phyloP scores from a whole-genome alignment of 1,140 invertebrate species.

The Eueides isabella region DNA sequence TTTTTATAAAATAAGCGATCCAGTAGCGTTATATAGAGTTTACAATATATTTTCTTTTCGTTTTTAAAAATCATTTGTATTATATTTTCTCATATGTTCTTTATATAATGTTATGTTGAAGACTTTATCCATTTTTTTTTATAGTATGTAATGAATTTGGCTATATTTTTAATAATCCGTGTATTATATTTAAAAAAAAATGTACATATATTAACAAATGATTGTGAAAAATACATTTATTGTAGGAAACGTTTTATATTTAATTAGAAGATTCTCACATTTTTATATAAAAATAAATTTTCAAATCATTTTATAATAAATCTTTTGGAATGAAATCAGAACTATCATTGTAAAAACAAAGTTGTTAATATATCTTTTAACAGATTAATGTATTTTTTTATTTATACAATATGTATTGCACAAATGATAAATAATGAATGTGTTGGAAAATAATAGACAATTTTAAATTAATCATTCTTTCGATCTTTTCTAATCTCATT shows the following conservation, averaged over 20 bases:
- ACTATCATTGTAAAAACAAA: not conserved
- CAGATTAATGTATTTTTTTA: not conserved
- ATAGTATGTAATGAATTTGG: not conserved
- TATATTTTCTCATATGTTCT: conserved; percentile 17
- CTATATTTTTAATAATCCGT: not conserved
- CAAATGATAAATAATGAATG: not conserved
- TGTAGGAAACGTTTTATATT: conserved; percentile 6
- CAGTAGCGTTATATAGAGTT: too few relatives aligned
- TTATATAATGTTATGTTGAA: conserved; percentile 6
- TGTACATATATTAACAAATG: conserved; percentile 17
- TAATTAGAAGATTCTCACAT: not conserved
- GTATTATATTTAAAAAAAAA: conserved; percentile 13
- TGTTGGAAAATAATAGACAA: not conserved
- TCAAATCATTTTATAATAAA: not conserved
- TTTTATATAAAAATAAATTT: not conserved
- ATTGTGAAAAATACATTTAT: conserved; percentile 6
- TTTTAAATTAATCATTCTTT: not conserved
- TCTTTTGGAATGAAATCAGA: not conserved
- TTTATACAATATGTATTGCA: not conserved
- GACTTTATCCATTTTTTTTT: not conserved
- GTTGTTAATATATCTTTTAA: not conserved
- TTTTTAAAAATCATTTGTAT: conserved; percentile 2
- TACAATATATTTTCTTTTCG: not conserved
- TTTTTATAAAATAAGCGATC: too few relatives aligned
- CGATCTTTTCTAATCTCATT: not conserved